These are phyloP conservation scores for Tragulus kanchil DNA, from an alignment of 2,113 vertebrate species.

Conservation along the genomic window DNA sequence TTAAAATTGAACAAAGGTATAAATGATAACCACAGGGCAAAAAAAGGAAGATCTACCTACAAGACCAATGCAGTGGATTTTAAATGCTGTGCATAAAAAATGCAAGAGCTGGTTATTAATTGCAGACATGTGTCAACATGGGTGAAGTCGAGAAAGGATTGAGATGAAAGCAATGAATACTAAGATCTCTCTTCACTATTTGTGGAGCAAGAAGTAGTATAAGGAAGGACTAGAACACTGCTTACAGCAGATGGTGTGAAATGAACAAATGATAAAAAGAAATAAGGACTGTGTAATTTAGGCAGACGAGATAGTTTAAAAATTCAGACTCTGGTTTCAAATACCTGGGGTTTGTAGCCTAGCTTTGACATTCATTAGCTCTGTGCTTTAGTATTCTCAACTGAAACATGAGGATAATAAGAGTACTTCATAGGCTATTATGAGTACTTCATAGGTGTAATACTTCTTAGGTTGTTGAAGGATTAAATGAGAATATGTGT, in stretches of 20 bases:
- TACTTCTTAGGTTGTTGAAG: background rate
- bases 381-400: background rate
- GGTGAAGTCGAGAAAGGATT: background rate
- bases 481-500: background rate
- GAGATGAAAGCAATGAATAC: background rate
- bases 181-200: background rate
- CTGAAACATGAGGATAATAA: background rate
- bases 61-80: background rate
- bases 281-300: background rate
- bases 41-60: background rate
- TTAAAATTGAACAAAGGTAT: background rate
- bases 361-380: background rate
- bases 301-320: background rate
- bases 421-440: background rate
- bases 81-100: background rate
- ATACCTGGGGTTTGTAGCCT: background rate
- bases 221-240: background rate
- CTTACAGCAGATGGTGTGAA: background rate
- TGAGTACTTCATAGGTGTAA: background rate
- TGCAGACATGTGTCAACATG: background rate
- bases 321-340: background rate
- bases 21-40: background rate
- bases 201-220: background rate
- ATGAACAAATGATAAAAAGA: background rate
- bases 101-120: background rate